These are phyloP conservation scores for Orientallactaga sibirica DNA, from an alignment of 2,797 vertebrate genomes.

Conservation along the genomic window DNA sequence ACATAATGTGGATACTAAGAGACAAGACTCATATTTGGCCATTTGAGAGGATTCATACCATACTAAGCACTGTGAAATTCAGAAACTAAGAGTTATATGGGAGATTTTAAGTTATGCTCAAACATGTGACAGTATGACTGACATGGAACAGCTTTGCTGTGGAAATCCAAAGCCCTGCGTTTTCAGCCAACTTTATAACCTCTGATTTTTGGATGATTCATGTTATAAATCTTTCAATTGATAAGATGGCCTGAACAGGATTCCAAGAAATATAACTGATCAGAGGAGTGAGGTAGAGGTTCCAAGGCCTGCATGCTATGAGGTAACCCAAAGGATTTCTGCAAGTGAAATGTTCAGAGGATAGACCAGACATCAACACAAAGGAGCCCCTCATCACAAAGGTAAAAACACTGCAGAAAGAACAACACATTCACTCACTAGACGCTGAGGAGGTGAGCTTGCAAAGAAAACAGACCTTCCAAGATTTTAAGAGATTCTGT, in stretches of 20 bases:
- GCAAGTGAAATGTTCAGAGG: background rate
- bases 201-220: background rate
- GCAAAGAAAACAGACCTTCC: background rate
- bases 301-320: background rate
- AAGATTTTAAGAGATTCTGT: background rate
- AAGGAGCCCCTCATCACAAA: background rate
- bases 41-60: background rate
- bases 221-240: background rate
- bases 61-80: background rate
- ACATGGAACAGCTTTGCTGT: background rate
- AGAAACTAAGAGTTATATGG: background rate
- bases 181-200: background rate
- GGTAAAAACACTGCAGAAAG: background rate
- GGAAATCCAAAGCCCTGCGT: background rate
- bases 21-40: background rate
- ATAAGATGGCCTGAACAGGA: background rate
- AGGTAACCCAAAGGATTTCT: background rate
- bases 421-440: background rate
- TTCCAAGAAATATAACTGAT: slow-evolving; percentile 1
- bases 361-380: background rate
- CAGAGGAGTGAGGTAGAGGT: background rate
- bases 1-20: background rate
- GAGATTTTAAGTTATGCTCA: background rate
- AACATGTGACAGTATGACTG: background rate
- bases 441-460: background rate